phyloP scores from a whole-genome alignment of 2,113 vertebrate genomes.

The Indicator maculatus region DNA sequence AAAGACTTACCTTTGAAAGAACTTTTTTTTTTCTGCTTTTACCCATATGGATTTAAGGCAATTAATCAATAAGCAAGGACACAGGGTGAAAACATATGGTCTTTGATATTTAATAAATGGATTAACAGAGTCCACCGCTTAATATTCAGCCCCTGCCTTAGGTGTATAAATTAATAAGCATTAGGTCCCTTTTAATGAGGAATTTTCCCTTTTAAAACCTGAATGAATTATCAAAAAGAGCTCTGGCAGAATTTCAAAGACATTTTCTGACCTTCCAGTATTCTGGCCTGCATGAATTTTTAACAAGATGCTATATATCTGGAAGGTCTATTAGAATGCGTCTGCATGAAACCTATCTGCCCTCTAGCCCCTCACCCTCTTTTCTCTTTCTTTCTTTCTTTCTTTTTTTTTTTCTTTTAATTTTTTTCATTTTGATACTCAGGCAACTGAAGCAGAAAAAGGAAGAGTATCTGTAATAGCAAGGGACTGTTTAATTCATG shows the following conservation, averaged over 20 bases:
- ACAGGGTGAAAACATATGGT: constrained; percentile 70
- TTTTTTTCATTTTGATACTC: neutral
- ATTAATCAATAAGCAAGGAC: constrained; percentile 76
- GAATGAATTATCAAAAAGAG: constrained; percentile 80
- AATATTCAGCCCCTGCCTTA: constrained; percentile 74
- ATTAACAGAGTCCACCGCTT: constrained; percentile 70
- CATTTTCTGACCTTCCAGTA: constrained; percentile 84
- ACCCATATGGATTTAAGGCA: constrained; percentile 47
- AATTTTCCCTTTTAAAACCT: constrained; percentile 81
- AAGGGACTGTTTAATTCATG: constrained; percentile 60
- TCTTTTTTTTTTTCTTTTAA: neutral
- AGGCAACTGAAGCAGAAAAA: constrained; percentile 58
- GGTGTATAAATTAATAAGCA: constrained; percentile 81
- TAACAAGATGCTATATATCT: constrained; percentile 79
- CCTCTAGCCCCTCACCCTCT: neutral
- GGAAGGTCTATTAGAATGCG: constrained; percentile 70
- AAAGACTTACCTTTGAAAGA: neutral
- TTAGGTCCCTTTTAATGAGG: constrained; percentile 77
- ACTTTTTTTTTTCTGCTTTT: constrained; percentile 11
- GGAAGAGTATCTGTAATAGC: constrained; percentile 35
- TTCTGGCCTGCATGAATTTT: constrained; percentile 79
- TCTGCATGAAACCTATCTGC: constrained; percentile 63
- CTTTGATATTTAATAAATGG: constrained; percentile 83
- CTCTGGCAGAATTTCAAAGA: constrained; percentile 81
- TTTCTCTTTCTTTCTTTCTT: neutral